These are phyloP conservation scores for Protomyctophum bolini DNA, from an alignment of 2,113 vertebrate species.

Conservation along the genomic window DNA sequence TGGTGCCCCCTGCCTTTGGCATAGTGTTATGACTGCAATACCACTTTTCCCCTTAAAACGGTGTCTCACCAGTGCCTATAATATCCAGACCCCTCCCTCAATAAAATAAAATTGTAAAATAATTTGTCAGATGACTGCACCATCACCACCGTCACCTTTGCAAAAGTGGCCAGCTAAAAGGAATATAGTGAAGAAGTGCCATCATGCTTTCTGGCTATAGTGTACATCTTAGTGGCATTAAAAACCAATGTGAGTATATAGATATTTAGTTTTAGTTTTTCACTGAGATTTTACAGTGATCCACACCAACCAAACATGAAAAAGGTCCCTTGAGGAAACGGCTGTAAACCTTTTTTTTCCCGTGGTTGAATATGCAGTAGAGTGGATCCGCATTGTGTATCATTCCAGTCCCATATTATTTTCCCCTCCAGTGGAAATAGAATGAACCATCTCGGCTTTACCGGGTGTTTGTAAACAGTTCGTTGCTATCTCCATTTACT, in stretches of 20 bases:
- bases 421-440: slow-evolving; percentile 68
- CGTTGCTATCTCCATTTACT: slow-evolving; percentile 86
- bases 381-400: slow-evolving; percentile 80
- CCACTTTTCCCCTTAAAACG: slow-evolving; percentile 9
- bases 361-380: slow-evolving; percentile 76
- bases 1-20: slow-evolving; percentile 29
- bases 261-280: slow-evolving; percentile 52
- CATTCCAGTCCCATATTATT: slow-evolving; percentile 73
- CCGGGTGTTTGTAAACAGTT: slow-evolving; percentile 82
- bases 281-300: slow-evolving; percentile 31
- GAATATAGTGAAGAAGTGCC: slow-evolving; percentile 78
- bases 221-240: slow-evolving; percentile 47
- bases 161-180: slow-evolving; percentile 34
- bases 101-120: not conserved
- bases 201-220: slow-evolving; percentile 78
- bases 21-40: slow-evolving; percentile 14
- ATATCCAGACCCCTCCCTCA: not conserved
- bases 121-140: slow-evolving; percentile 47
- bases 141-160: slow-evolving; percentile 35
- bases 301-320: slow-evolving; percentile 43
- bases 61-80: slow-evolving; percentile 26
- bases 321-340: slow-evolving; percentile 72
- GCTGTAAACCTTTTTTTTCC: slow-evolving; percentile 65
- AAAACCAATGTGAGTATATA: slow-evolving; percentile 30
- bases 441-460: slow-evolving; percentile 83